Evolutionary conservation across 2,888 invertebrate species (phyloP), one percentile per base, ranked within the genome.

Genomic region (Ischnura elegans): DNA sequence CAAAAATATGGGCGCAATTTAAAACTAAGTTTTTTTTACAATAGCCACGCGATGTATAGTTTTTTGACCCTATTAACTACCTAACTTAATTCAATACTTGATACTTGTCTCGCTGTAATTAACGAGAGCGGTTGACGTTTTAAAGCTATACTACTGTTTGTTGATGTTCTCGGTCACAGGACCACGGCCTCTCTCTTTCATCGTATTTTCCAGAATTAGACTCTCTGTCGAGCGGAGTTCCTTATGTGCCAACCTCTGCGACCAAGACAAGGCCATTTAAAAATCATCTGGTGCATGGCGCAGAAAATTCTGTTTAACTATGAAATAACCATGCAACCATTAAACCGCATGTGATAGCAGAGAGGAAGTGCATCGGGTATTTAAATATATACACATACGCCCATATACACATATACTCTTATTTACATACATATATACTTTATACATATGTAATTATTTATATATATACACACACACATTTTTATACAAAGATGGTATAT

Each of bases 191-290:
- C 76, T 29, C 29, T 36, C 76, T 76, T 76, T 76, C 76, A 36
- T 36, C 76, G 76, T 36, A 36, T 76, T 76, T 29, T 16, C 76
- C 76, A 76, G 76, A 76, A 76, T 76, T 76, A 76, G 76, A 76
- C 16, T 16, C 61, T 61, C 25, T 6, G 61, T 25, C 61, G 61
- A 5, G 21, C n/a, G 8, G 61, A n/a, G 61, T 3, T 61, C n/a
- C n/a, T 21, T 36, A 76, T 10, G 29, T 76, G 76, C 25, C 36
- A 29, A 29, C 36, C 76, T 25, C 76, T 36, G 25, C 16, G 29
- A 76, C 76, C 36, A 76, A 29, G 76, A 36, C 76, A 76, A 76
- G 76, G 76, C 76, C 76, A 36, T 76, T 76, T 25, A n/a, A 76
- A 76, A 76, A 76, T 36, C 13, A 76, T 36, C 76, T 76, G 29